Base-by-base conservation (phyloP, 2,797 vertebrate genomes). In the Knipowitschia caucasica region DNA sequence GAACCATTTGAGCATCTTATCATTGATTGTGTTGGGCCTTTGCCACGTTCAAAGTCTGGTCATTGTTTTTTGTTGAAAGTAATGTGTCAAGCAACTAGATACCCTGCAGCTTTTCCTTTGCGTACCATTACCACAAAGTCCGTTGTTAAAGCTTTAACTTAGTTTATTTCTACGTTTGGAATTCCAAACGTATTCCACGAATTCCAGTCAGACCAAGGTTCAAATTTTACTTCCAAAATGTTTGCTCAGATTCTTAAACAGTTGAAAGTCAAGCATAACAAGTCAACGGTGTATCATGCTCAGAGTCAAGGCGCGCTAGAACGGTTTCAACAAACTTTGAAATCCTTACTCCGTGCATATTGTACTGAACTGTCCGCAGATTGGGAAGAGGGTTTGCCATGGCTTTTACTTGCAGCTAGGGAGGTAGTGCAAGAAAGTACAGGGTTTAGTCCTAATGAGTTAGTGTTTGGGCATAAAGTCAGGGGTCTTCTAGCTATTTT, bases 391-490 rank as follows among this genome's bases (percentile, higher is more conserved):
- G 40, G 3, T 7, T 44, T 44, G 15, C 40, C 39, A 5, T 42
- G 39, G 39, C 5, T 44, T 20, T 5, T 44, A 12, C 10, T 50
- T 3, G 20, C n/a, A 18, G 56, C 21, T 1, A 8, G 46, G 8
- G 40, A 53, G 6, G 40, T 21, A 10, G 49, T 51, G 2, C 47
- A 59, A 12, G 30, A 51, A 1, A 53, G 57, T 5, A 46, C 9
- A 2, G 56, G 36, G 9, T 42, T 58, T 10, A 50, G 36, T 1
- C 46, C 36, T 1, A 58, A 40, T 15, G 20, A 40, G 0, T 15
- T 57, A 0, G 39, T 42, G 39, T 51, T 59, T 58, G 36, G 18
- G 11, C 35, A 27, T 10, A 44, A 25, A 14, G 46, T 59, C 0
- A 1, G 12, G 6, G 30, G 56, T 1, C 39, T 12, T 1, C 12